A percentile compares a stretch with the other conserved stretches of the same genome.
phyloP scores from a whole-genome alignment of 2,888 invertebrate species.

The Pollenia labialis region DNA sequence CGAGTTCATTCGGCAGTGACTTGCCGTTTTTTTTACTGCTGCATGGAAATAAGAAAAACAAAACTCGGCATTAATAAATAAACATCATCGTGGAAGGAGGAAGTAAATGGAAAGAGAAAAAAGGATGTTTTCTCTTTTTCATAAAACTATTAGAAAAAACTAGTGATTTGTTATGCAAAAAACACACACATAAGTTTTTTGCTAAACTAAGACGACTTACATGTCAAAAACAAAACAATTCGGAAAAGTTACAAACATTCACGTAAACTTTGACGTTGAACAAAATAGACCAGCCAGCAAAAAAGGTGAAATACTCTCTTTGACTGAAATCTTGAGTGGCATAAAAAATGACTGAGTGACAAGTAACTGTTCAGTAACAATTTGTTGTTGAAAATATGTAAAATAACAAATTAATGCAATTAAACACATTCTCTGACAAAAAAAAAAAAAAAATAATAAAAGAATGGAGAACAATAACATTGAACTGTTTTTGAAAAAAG shows the following conservation, averaged over 20 bases:
- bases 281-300: neutral
- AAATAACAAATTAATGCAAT: constrained; percentile 71
- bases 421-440: constrained; percentile 16
- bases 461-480: neutral
- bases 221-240: constrained; percentile 48
- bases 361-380: constrained; percentile 68
- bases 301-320: constrained; percentile 20
- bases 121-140: constrained; percentile 10
- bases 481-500: neutral
- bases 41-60: neutral
- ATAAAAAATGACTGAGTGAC: constrained; percentile 62
- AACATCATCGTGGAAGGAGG: constrained; percentile 45
- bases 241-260: constrained; percentile 31
- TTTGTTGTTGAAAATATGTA: constrained; percentile 50
- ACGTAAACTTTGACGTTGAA: neutral
- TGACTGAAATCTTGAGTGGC: constrained; percentile 38
- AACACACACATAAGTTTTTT: neutral
- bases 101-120: constrained; percentile 35
- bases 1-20: constrained; percentile 45
- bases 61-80: constrained; percentile 11
- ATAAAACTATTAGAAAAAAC: constrained; percentile 2
- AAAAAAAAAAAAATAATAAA: constrained; percentile 12
- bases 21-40: constrained; percentile 29
- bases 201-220: constrained; percentile 57
- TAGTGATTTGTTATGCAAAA: neutral